Evolutionary conservation across 1,140 invertebrate genomes (phyloP), one percentile per base, ranked within the genome.

Genomic region (Linepithema humile): DNA sequence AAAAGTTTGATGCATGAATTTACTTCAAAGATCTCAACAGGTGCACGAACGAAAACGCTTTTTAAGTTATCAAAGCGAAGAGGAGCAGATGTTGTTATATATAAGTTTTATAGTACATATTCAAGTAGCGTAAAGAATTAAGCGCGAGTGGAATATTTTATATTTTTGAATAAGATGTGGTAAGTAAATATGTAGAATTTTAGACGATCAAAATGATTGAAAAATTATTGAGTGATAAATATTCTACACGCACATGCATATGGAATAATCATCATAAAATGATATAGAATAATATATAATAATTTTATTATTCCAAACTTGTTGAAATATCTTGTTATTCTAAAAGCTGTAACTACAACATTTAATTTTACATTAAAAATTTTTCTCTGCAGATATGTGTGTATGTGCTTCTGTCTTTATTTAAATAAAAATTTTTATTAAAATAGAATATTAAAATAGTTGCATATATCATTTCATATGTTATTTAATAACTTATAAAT

Each of bases 1-100:
- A 55, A 80, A 70, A 80, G 23, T 70, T 80, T 57, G n/a, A 80
- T 69, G 35, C 50, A 50, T 12, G 23, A 53, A 80, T 55, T 69
- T 70, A 9, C 6, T 15, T 53, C 32, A 23, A 77, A 67, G 29
- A 9, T 15, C 15, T 53, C 74, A 78, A 78, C 75, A 69, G 62
- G 62, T 55, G 17, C 23, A 45, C 35, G 23, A 55, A 10, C 15
- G 23, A n/a, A 69, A 67, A 12, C 10, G 10, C 60, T 29, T 57
- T 69, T 48, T 9, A 78, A 67, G 32, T n/a, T 50, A 12, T 64
- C 32, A 45, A 15, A 45, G 32, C 43, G 17, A 12, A n/a, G 35
- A 53, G 26, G 9, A 26, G 17, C 23, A 69, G 20, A 53, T 6
- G 20, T 67, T 53, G 17, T 50, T 73, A 29, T 26, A 3, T 1